These are phyloP conservation scores for Lagodon rhomboides DNA, from an alignment of 2,797 vertebrate species.

Conservation along the genomic window DNA sequence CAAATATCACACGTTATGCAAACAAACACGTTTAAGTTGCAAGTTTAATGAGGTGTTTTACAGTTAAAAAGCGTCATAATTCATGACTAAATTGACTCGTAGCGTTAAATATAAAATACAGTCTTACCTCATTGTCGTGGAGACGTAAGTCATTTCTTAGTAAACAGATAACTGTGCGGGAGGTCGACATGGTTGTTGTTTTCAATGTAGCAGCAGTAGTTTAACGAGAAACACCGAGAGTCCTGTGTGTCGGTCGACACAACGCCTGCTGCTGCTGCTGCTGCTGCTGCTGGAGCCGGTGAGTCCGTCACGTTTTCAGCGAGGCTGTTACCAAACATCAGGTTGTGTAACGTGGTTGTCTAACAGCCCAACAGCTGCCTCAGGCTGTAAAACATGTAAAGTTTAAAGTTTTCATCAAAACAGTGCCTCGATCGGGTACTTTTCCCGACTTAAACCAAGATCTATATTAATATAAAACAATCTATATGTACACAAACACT, in stretches of 20 bases:
- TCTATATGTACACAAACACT: no score
- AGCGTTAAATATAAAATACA: no score
- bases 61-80: background rate
- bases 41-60: background rate
- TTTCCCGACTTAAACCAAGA: no score
- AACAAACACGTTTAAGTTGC: background rate
- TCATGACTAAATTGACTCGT: background rate
- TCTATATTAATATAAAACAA: no score
- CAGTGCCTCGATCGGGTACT: no score
- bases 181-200: constrained; percentile 62
- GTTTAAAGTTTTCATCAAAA: background rate
- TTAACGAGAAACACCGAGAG: background rate
- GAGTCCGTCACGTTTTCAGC: constrained; percentile 52
- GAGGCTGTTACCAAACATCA: constrained; percentile 66
- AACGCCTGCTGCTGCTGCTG: no score
- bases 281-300: background rate
- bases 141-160: constrained; percentile 85
- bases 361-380: background rate
- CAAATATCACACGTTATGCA: rapidly evolving
- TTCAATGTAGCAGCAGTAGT: background rate
- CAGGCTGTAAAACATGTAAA: background rate
- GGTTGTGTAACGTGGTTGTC: constrained; percentile 59
- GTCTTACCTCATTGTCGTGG: constrained; percentile 86
- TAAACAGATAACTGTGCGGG: constrained; percentile 80
- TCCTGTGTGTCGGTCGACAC: no score